Conservation (phyloP, 2,888 invertebrate species). For the Caenorhabditis wallacei region DNA sequence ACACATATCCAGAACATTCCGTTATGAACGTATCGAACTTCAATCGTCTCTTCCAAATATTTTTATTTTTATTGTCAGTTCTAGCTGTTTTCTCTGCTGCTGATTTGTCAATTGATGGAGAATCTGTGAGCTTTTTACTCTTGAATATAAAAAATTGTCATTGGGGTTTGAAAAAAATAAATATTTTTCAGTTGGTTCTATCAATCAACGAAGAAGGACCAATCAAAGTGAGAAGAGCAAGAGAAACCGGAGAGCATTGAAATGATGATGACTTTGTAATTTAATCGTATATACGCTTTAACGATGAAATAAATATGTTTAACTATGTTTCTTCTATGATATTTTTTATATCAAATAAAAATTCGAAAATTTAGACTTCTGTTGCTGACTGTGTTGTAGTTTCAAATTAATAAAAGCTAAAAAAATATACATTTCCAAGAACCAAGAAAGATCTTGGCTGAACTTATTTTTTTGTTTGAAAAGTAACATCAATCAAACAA, state of each 20-base stretch:
- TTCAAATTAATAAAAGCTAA: too few species aligned
- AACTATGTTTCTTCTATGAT: not conserved
- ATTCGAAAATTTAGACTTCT: too few species aligned
- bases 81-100: constrained; percentile 33
- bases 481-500: too few species aligned
- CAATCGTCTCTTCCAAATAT: constrained; percentile 10
- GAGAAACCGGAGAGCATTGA: constrained; percentile 49
- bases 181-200: constrained; percentile 46
- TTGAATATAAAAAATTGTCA: not conserved
- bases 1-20: constrained; percentile 8
- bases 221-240: constrained; percentile 56
- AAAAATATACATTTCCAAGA: too few species aligned
- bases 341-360: too few species aligned
- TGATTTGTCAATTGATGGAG: constrained; percentile 59
- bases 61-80: constrained; percentile 24
- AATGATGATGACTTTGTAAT: not conserved
- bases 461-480: too few species aligned
- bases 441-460: too few species aligned
- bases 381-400: too few species aligned
- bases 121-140: constrained; percentile 39
- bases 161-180: too few species aligned
- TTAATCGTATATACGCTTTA: constrained; percentile 9
- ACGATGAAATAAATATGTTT: not conserved
- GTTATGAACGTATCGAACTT: constrained; percentile 14
- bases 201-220: constrained; percentile 57